Percentiles rank a stretch among this genome's conserved stretches.
These are phyloP conservation scores for Platichthys flesus DNA, from an alignment of 2,113 vertebrate genomes.

Conservation along the genomic window DNA sequence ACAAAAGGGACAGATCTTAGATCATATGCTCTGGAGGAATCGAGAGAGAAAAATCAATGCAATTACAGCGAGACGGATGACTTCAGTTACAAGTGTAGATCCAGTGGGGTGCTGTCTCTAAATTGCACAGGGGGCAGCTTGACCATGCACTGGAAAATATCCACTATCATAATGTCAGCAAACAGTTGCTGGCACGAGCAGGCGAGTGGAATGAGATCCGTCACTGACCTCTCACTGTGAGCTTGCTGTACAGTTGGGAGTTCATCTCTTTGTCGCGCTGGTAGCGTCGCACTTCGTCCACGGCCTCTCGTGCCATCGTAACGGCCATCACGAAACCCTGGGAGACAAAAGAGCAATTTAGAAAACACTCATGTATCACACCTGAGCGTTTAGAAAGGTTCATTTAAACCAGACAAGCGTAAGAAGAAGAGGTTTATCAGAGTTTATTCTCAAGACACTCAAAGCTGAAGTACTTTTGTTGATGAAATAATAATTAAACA, in stretches of 20 bases:
- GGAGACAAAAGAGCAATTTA: neutral
- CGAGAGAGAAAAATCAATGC: slow-evolving; percentile 63
- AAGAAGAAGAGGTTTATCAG: neutral
- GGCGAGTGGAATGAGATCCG: neutral
- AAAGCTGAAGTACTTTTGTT: no score
- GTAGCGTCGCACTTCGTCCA: slow-evolving; percentile 93
- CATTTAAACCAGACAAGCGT: neutral
- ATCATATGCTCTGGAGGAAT: slow-evolving; percentile 43
- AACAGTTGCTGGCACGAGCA: slow-evolving; percentile 4
- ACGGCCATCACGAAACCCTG: slow-evolving; percentile 96
- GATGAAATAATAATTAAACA: no score
- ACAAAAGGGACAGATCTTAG: slow-evolving; percentile 55
- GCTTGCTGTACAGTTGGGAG: slow-evolving; percentile 95
- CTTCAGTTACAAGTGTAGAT: slow-evolving; percentile 61
- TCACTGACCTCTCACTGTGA: slow-evolving; percentile 92
- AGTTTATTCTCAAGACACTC: no score
- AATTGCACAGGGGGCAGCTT: slow-evolving; percentile 37
- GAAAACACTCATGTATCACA: neutral
- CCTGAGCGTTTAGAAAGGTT: neutral
- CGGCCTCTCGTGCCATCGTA: slow-evolving; percentile 92
- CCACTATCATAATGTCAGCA: slow-evolving; percentile 61
- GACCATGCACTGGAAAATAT: slow-evolving; percentile 41
- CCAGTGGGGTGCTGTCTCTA: slow-evolving; percentile 32
- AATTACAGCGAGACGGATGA: slow-evolving; percentile 59
- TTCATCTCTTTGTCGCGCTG: slow-evolving; percentile 98